Evolutionary conservation across 2,888 invertebrate species (phyloP).

Genomic region (Apeira syringaria): DNA sequence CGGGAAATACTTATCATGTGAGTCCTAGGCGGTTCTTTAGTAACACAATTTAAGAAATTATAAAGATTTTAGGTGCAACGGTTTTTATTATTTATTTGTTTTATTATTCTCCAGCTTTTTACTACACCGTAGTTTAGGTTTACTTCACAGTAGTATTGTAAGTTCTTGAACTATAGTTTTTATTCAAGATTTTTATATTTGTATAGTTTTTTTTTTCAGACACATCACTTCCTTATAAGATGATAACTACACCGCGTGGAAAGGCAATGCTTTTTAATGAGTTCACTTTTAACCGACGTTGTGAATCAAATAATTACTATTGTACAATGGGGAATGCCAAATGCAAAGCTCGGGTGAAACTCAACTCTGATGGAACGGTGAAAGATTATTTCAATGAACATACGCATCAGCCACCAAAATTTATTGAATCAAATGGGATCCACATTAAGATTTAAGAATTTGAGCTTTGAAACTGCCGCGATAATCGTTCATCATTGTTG

Average conservation of each 20-base stretch:
- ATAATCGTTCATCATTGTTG: too few relatives aligned
- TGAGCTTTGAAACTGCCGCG: too few relatives aligned
- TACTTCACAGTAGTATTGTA: too few relatives aligned
- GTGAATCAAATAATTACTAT: neutral
- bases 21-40: too few relatives aligned
- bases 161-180: too few relatives aligned
- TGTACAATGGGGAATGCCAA: neutral
- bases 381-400: constrained; percentile 11
- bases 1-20: too few relatives aligned
- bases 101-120: too few relatives aligned
- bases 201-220: neutral
- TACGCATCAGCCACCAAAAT: constrained; percentile 14
- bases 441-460: constrained; percentile 1
- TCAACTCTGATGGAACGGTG: constrained; percentile 30
- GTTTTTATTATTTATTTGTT: too few relatives aligned
- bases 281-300: too few relatives aligned
- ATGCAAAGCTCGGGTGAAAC: constrained; percentile 36
- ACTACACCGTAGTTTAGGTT: too few relatives aligned
- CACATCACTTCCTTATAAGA: neutral
- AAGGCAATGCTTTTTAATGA: neutral
- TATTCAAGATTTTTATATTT: neutral
- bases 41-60: too few relatives aligned
- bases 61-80: too few relatives aligned
- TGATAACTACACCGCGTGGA: neutral
- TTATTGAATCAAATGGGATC: neutral